Percentiles rank a stretch among this genome's conserved stretches.
Conservation (phyloP, 2,888 invertebrate genomes). For the Loripinus fragilis region DNA sequence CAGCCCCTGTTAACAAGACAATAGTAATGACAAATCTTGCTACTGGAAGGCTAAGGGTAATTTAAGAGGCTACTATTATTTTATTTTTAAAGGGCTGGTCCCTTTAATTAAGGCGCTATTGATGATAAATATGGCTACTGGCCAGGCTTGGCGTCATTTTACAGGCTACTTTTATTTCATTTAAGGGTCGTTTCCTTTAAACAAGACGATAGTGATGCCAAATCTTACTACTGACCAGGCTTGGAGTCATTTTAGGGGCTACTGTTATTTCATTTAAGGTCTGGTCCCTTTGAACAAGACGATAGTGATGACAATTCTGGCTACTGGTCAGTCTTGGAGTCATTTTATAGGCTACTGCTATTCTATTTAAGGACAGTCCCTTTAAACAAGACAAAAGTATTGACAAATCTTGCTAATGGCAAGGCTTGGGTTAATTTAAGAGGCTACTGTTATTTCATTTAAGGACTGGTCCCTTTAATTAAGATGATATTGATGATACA, state of each 20-base stretch:
- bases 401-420: no score
- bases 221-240: slow-evolving; percentile 35
- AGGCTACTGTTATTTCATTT: no score
- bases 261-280: no score
- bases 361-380: no score
- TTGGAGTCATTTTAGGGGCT: slow-evolving; percentile 47
- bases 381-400: no score
- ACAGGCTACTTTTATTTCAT: no score
- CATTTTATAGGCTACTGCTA: slow-evolving; percentile 40
- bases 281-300: background rate
- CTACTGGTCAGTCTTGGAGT: slow-evolving; percentile 42
- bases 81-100: no score
- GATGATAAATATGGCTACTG: no score
- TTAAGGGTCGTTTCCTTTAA: background rate
- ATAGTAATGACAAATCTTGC: slow-evolving; percentile 27
- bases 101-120: no score
- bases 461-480: background rate
- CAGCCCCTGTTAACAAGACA: background rate
- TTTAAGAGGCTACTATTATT: slow-evolving; percentile 38
- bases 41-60: slow-evolving; percentile 39
- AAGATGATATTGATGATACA: slow-evolving; percentile 7
- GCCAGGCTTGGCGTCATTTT: no score
- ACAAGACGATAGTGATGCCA: background rate
- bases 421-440: no score
- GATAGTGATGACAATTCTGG: slow-evolving; percentile 23